A percentile compares a stretch with the other conserved stretches of the same genome.
phyloP scores from a whole-genome alignment of 1,140 invertebrate genomes.

The Dryas iulia region DNA sequence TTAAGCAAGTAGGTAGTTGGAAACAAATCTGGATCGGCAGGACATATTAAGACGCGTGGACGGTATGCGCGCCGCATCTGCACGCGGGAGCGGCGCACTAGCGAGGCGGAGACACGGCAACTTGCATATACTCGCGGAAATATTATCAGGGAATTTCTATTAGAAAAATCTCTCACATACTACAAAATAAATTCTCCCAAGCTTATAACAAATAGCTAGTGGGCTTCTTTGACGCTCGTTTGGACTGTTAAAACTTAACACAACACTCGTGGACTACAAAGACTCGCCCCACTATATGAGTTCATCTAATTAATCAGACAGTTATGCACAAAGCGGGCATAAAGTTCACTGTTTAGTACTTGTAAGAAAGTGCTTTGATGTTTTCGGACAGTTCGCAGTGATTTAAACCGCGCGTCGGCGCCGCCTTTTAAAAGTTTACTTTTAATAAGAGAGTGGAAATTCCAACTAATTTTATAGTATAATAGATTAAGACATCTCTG shows the following conservation, averaged over 20 bases:
- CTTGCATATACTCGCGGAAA: neutral
- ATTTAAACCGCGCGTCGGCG: conserved; percentile 17
- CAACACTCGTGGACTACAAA: neutral
- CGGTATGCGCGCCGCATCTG: conserved; percentile 7
- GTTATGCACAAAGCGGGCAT: conserved; percentile 16
- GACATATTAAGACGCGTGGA: conserved; percentile 4
- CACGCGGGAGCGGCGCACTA: neutral
- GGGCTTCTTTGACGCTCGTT: no score
- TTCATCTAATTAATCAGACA: conserved; percentile 11
- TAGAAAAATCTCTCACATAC: no score
- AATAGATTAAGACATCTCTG: no score
- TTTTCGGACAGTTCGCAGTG: conserved; percentile 8
- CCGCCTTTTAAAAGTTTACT: neutral
- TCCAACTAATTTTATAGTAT: neutral
- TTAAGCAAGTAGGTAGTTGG: neutral
- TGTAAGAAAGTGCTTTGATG: conserved; percentile 20
- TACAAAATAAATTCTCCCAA: no score
- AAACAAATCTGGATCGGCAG: conserved; percentile 15
- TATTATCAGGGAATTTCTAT: no score
- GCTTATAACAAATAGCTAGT: no score
- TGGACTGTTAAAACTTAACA: no score
- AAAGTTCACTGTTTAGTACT: conserved; percentile 15
- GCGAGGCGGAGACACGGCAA: neutral
- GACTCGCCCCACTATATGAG: neutral
- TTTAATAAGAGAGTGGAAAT: neutral